Evolutionary conservation across 2,113 vertebrate species (phyloP).

Genomic region (Sinocyclocheilus rhinocerous): DNA sequence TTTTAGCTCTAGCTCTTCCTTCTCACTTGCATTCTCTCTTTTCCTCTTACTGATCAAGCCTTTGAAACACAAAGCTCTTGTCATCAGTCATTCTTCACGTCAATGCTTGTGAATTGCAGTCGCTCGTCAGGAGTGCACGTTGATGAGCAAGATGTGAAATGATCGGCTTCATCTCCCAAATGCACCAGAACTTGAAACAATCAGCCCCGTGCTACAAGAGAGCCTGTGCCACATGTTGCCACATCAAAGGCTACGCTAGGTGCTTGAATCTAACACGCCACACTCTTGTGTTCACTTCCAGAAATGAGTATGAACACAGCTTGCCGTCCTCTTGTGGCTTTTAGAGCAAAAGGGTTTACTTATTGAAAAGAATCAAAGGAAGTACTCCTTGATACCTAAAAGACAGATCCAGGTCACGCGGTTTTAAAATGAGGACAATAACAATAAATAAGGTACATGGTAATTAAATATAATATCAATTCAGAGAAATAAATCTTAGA

Average conservation of each 20-base stretch:
- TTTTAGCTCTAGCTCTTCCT: background rate
- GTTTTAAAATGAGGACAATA: conserved; percentile 42
- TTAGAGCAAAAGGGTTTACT: conserved; percentile 64
- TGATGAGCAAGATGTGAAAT: conserved; percentile 44
- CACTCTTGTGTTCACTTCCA: conserved; percentile 58
- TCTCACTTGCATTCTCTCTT: background rate
- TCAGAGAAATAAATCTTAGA: background rate
- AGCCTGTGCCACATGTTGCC: conserved; percentile 31
- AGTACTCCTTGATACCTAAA: conserved; percentile 62
- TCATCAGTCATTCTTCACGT: background rate
- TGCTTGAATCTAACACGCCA: conserved; percentile 57
- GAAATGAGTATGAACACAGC: conserved; percentile 47
- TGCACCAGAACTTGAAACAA: conserved; percentile 45
- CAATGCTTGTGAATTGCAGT: background rate
- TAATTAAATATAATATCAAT: background rate
- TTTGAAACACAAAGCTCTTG: conserved; percentile 23
- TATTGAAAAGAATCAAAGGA: conserved; percentile 66
- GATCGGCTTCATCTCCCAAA: conserved; percentile 41
- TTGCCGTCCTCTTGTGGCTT: conserved; percentile 54
- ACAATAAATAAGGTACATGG: conserved; percentile 31
- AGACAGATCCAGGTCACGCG: conserved; percentile 58
- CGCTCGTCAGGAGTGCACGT: conserved; percentile 8
- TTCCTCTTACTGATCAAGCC: conserved; percentile 31
- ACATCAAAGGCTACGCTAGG: conserved; percentile 61
- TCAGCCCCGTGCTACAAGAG: conserved; percentile 12